Evolutionary conservation across 2,113 vertebrate genomes (phyloP).

Genomic region (Gymnobelideus leadbeateri): DNA sequence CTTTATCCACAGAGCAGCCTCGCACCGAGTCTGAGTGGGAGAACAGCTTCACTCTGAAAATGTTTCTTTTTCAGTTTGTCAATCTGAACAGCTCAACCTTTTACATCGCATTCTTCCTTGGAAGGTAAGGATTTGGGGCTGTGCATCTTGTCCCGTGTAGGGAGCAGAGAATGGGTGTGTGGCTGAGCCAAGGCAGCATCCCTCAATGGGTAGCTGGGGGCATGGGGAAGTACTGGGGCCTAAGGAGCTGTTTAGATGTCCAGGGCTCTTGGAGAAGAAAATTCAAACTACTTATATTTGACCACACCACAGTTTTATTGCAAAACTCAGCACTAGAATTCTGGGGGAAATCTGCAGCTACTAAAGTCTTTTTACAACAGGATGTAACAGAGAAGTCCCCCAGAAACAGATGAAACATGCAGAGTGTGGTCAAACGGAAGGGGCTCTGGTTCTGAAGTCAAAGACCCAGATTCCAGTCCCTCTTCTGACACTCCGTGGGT

Average conservation of each 20-base stretch:
- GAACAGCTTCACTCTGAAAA: slow-evolving; percentile 98
- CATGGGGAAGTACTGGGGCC: not conserved
- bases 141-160: not conserved
- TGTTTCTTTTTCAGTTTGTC: slow-evolving; percentile 99
- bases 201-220: not conserved
- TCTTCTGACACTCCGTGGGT: too few species aligned
- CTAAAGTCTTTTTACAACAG: not conserved
- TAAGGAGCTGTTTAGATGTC: not conserved
- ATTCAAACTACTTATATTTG: not conserved
- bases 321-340: not conserved
- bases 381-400: not conserved
- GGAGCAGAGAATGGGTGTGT: not conserved
- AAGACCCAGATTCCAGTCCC: not conserved
- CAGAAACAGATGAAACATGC: not conserved
- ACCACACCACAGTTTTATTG: too few species aligned
- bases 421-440: not conserved
- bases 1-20: slow-evolving; percentile 93
- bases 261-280: not conserved
- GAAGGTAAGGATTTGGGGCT: slow-evolving; percentile 87
- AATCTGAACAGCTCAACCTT: slow-evolving; percentile 99
- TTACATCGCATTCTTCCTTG: slow-evolving; percentile 98
- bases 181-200: not conserved
- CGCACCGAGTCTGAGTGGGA: slow-evolving; percentile 98
- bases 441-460: not conserved
- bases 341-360: not conserved